Evolutionary conservation across 1,140 invertebrate genomes (phyloP).

Genomic region (Portunus trituberculatus): DNA sequence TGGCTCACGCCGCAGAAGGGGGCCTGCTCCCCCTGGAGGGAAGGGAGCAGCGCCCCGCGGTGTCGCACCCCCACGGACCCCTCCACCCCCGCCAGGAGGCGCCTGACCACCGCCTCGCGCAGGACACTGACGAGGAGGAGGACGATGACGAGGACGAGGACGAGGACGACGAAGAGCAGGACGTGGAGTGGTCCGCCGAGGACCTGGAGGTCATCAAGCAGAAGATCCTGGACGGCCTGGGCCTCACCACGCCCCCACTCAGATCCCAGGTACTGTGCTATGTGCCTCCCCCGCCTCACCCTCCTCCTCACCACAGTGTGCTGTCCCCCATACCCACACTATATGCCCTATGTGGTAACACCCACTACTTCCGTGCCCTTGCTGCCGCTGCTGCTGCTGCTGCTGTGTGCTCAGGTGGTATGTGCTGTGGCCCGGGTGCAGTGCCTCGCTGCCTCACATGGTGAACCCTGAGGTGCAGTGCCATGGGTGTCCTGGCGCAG

Average conservation of each 20-base stretch:
- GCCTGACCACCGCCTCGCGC: background rate
- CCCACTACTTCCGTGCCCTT: no score
- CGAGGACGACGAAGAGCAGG: conserved; percentile 54
- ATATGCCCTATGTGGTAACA: background rate
- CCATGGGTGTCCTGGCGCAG: background rate
- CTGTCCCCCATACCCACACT: background rate
- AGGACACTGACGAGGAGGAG: conserved; percentile 47
- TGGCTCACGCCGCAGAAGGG: conserved; percentile 3
- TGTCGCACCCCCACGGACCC: background rate
- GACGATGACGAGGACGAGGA: conserved; percentile 64
- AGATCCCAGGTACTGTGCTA: conserved; percentile 56
- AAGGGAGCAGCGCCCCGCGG: background rate
- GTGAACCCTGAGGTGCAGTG: background rate
- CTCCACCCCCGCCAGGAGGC: conserved; percentile 22
- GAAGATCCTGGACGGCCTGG: conserved; percentile 66
- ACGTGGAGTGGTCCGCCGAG: conserved; percentile 65
- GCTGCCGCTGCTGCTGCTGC: no score
- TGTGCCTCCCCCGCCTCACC: background rate
- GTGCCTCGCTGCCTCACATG: background rate
- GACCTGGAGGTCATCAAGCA: conserved; percentile 72
- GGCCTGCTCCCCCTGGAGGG: background rate
- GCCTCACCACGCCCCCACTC: conserved; percentile 46
- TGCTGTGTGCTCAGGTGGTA: no score
- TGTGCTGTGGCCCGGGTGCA: no score
- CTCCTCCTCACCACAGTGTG: background rate